Conservation (phyloP, 1,140 invertebrate species). For the Drosophila littoralis region DNA sequence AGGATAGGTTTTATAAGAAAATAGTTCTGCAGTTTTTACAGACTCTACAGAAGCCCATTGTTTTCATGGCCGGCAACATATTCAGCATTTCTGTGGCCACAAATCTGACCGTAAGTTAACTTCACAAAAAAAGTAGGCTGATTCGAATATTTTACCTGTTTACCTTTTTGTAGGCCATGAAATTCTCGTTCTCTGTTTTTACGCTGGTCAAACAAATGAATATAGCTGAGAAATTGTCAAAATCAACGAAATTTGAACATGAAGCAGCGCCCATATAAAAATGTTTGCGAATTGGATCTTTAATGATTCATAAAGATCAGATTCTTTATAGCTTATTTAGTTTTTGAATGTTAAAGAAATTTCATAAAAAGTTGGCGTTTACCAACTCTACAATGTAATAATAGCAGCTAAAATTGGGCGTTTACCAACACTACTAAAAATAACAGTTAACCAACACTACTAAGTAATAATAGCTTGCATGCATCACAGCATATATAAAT, state of each 20-base stretch:
- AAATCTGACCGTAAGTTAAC: conserved; percentile 56
- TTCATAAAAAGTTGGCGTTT: background rate
- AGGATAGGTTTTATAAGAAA: conserved; percentile 50
- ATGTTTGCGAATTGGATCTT: background rate
- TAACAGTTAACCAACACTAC: background rate
- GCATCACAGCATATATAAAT: background rate
- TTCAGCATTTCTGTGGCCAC: conserved; percentile 69
- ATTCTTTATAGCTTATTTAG: background rate
- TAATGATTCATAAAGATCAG: background rate
- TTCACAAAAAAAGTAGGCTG: background rate
- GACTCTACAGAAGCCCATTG: conserved; percentile 61
- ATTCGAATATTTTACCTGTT: background rate
- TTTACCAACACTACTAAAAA: background rate
- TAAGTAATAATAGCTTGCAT: background rate
- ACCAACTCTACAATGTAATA: background rate
- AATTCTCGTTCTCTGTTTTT: conserved; percentile 71
- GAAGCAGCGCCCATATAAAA: background rate
- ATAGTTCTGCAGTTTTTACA: conserved; percentile 58
- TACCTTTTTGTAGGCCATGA: conserved; percentile 47
- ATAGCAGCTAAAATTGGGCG: background rate
- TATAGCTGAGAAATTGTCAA: conserved; percentile 58
- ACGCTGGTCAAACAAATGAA: conserved; percentile 70
- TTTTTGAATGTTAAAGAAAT: background rate
- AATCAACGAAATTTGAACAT: conserved; percentile 2
- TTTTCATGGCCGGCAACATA: conserved; percentile 66